Percentiles rank a stretch among this genome's conserved stretches.
Evolutionary conservation across 2,113 vertebrate species (phyloP).

Genomic region (Pelecanus crispus): DNA sequence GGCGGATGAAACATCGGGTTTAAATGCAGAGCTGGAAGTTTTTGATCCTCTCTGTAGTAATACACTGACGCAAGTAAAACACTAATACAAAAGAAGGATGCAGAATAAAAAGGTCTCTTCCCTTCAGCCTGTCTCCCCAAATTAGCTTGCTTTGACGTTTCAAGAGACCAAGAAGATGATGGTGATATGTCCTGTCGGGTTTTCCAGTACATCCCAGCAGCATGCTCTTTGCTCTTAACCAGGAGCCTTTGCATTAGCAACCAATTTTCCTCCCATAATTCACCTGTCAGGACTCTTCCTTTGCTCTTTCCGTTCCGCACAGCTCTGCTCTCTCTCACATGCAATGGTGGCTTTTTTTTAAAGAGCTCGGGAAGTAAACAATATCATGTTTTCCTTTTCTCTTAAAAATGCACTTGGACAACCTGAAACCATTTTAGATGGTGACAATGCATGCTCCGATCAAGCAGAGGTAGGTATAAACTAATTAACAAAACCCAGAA

Average conservation of each 20-base stretch:
- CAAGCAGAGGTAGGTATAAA: background rate
- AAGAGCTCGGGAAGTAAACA: background rate
- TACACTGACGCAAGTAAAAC: background rate
- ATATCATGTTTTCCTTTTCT: background rate
- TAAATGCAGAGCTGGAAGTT: background rate
- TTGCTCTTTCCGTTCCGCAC: background rate
- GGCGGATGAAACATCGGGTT: background rate
- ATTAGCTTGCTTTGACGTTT: background rate
- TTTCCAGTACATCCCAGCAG: background rate
- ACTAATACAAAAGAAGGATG: background rate
- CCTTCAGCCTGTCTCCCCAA: constrained; percentile 4
- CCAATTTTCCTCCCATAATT: background rate
- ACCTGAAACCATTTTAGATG: background rate
- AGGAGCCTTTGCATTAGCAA: background rate
- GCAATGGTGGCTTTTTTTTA: background rate
- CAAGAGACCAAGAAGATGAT: background rate
- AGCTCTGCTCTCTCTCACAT: background rate
- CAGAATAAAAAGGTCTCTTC: constrained; percentile 1
- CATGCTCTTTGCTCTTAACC: background rate
- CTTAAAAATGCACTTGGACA: background rate
- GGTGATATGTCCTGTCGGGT: background rate
- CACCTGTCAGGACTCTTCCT: background rate
- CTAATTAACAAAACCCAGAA: background rate
- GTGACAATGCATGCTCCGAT: background rate
- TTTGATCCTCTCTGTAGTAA: background rate